phyloP scores from a whole-genome alignment of 2,888 invertebrate species.

The Cotesia congregata region DNA sequence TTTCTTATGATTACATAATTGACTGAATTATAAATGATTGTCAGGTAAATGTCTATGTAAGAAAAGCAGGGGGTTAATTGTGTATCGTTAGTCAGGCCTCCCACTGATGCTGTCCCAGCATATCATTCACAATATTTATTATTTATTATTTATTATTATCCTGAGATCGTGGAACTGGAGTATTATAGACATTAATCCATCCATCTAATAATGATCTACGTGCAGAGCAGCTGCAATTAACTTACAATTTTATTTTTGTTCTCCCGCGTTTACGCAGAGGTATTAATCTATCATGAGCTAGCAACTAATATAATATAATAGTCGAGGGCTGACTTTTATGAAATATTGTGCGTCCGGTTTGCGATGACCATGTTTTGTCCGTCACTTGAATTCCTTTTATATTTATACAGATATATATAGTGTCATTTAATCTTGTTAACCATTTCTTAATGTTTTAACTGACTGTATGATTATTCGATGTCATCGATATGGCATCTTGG shows the following conservation, averaged over 20 bases:
- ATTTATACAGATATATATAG: conserved; percentile 6
- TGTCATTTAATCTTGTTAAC: background rate
- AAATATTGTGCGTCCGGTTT: conserved; percentile 17
- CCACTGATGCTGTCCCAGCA: conserved; percentile 38
- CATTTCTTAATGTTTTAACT: background rate
- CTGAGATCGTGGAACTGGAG: background rate
- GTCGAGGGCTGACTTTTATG: conserved; percentile 2
- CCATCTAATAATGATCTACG: conserved; percentile 4
- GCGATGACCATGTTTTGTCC: background rate
- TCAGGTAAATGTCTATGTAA: conserved; percentile 1
- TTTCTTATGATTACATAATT: conserved; percentile 29
- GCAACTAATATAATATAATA: background rate
- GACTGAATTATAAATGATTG: conserved; percentile 32
- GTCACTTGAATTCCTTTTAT: background rate
- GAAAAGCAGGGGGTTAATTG: conserved; percentile 37
- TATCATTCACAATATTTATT: conserved; percentile 1
- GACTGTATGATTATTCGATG: conserved; percentile 52
- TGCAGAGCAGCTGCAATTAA: conserved; percentile 11
- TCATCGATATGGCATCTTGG: conserved; percentile 54
- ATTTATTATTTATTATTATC: background rate
- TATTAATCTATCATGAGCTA: conserved; percentile 28
- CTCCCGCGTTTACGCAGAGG: conserved; percentile 35
- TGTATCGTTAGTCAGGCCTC: conserved; percentile 40
- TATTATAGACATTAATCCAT: conserved; percentile 9
- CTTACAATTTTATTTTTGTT: conserved; percentile 18